A percentile compares a stretch with the other conserved stretches of the same genome.
Conservation (phyloP, 2,888 invertebrate species). For the Icerya purchasi region DNA sequence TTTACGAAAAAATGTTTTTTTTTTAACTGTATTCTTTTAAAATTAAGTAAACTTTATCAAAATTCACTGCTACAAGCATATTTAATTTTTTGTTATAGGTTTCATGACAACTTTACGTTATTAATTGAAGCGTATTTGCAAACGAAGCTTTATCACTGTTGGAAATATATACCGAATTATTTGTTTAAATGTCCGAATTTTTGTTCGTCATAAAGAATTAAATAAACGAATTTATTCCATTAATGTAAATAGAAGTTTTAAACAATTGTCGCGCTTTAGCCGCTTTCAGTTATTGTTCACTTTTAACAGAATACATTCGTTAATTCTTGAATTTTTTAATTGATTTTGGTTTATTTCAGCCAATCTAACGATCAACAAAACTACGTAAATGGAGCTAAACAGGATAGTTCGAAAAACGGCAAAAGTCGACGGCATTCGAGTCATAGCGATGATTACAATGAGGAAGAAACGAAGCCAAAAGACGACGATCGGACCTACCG, state of each 20-base stretch:
- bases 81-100: background rate
- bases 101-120: background rate
- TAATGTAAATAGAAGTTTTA: no score
- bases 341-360: no score
- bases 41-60: background rate
- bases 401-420: background rate
- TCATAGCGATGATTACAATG: background rate
- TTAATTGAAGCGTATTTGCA: background rate
- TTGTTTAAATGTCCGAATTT: background rate
- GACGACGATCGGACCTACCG: slow-evolving; percentile 11
- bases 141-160: background rate
- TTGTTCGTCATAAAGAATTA: no score
- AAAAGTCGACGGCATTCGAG: background rate
- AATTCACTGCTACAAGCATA: background rate
- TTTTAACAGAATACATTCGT: no score
- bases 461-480: slow-evolving; percentile 9
- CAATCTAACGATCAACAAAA: no score
- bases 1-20: no score
- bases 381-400: background rate
- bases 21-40: no score
- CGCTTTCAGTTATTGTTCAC: no score
- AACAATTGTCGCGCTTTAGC: background rate
- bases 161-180: background rate
- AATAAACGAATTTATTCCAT: no score
- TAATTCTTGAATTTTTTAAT: no score